A percentile compares a stretch with the other conserved stretches of the same genome.
These are phyloP conservation scores for Enteromius viviparus DNA, from an alignment of 2,797 vertebrate species.

Conservation along the genomic window DNA sequence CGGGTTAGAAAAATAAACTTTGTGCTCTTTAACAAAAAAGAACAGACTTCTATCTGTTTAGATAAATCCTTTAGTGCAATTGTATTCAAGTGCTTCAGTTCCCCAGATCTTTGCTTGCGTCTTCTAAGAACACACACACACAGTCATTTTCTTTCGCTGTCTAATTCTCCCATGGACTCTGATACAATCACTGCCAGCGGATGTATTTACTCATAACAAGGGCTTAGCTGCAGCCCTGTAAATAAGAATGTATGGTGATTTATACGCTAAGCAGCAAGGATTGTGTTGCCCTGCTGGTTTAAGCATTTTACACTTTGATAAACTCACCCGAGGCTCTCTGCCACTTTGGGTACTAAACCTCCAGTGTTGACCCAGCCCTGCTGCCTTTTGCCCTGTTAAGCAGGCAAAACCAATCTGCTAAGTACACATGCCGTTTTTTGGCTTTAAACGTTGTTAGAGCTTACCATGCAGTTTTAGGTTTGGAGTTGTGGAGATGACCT, in stretches of 20 bases:
- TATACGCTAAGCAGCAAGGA: slow-evolving; percentile 78
- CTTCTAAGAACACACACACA: slow-evolving; percentile 45
- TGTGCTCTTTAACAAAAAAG: slow-evolving; percentile 19
- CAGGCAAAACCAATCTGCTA: slow-evolving; percentile 56
- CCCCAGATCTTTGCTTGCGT: slow-evolving; percentile 73
- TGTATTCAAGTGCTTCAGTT: slow-evolving; percentile 77
- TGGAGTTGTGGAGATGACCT: not conserved
- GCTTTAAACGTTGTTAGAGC: not conserved
- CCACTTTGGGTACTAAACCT: slow-evolving; percentile 52
- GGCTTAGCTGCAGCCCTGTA: slow-evolving; percentile 71
- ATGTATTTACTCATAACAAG: slow-evolving; percentile 83
- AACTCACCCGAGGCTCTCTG: slow-evolving; percentile 69
- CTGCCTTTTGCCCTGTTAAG: slow-evolving; percentile 57
- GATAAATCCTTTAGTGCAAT: slow-evolving; percentile 76
- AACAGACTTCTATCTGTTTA: slow-evolving; percentile 29
- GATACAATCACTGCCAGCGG: slow-evolving; percentile 73
- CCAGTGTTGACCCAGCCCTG: slow-evolving; percentile 51
- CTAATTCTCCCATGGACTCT: slow-evolving; percentile 73
- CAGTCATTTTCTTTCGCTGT: slow-evolving; percentile 63
- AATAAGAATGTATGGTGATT: slow-evolving; percentile 82
- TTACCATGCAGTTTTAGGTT: not conserved
- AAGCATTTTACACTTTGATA: slow-evolving; percentile 81
- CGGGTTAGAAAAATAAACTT: not conserved
- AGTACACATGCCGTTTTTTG: slow-evolving; percentile 16
- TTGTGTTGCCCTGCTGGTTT: slow-evolving; percentile 77